Percentiles rank a stretch among this genome's conserved stretches.
These are phyloP conservation scores for Heliconius congener DNA, from an alignment of 1,140 invertebrate genomes.

Conservation along the genomic window DNA sequence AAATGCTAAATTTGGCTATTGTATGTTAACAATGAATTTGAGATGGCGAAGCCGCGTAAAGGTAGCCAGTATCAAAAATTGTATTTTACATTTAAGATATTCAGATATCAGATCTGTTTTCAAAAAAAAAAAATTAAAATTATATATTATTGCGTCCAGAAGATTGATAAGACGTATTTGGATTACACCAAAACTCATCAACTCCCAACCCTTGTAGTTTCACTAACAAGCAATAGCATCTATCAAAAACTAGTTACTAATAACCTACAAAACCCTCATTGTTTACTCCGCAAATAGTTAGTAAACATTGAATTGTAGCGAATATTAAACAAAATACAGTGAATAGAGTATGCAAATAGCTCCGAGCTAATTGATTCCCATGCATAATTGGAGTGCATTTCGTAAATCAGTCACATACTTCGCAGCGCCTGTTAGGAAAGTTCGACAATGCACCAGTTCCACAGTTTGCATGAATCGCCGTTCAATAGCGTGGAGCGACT, in stretches of 20 bases:
- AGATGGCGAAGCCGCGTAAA: too few species aligned
- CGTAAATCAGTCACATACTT: conserved; percentile 34
- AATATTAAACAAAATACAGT: background rate
- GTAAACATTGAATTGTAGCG: background rate
- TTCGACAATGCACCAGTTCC: conserved; percentile 31
- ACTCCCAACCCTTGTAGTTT: background rate
- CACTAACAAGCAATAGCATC: background rate
- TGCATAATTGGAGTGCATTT: conserved; percentile 31
- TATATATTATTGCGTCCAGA: too few species aligned
- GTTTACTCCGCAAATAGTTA: background rate
- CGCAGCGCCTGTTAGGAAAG: conserved; percentile 35
- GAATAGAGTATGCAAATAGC: background rate
- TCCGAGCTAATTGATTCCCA: conserved; percentile 26
- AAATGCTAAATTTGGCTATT: too few species aligned
- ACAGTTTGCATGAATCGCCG: conserved; percentile 38
- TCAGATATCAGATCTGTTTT: too few species aligned
- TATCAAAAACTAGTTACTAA: too few species aligned
- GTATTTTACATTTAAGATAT: too few species aligned
- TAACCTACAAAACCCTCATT: background rate
- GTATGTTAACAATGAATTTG: too few species aligned
- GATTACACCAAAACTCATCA: too few species aligned
- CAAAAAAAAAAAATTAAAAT: too few species aligned
- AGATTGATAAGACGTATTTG: too few species aligned
- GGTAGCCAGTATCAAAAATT: too few species aligned
- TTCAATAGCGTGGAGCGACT: conserved; percentile 43